These are phyloP conservation scores for Trichogramma pretiosum DNA, from an alignment of 1,140 invertebrate genomes.

Conservation along the genomic window DNA sequence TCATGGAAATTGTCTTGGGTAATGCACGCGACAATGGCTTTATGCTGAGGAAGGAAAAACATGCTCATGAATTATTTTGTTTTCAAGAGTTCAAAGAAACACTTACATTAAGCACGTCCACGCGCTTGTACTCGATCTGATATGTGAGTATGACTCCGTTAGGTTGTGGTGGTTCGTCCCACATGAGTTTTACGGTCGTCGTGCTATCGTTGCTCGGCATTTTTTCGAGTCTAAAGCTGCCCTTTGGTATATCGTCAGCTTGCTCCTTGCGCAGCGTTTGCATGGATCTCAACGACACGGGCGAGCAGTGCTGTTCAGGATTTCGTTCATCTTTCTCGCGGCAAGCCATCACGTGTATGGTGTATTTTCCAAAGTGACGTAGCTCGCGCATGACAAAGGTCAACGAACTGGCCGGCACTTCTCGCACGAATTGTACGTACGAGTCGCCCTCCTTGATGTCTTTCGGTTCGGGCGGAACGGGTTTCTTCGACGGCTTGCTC, in stretches of 20 bases:
- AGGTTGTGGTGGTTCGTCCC: conserved; percentile 70
- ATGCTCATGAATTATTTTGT: background rate
- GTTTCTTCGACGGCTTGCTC: background rate
- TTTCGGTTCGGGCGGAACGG: background rate
- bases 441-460: conserved; percentile 21
- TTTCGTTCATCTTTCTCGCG: conserved; percentile 47
- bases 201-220: conserved; percentile 33
- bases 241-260: conserved; percentile 51
- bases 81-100: no score
- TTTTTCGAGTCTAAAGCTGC: conserved; percentile 37
- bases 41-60: conserved; percentile 1
- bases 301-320: conserved; percentile 34
- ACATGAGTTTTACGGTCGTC: conserved; percentile 53
- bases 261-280: conserved; percentile 43
- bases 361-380: conserved; percentile 64
- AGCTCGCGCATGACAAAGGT: conserved; percentile 53
- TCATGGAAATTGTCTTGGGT: conserved; percentile 41
- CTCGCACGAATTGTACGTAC: conserved; percentile 26
- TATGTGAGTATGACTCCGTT: conserved; percentile 82
- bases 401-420: conserved; percentile 28
- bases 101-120: conserved; percentile 54
- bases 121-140: conserved; percentile 61
- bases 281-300: conserved; percentile 35
- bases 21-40: conserved; percentile 45
- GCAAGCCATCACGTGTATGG: conserved; percentile 63